Conservation (phyloP, 2,113 vertebrate genomes). For the Xiphias gladius region DNA sequence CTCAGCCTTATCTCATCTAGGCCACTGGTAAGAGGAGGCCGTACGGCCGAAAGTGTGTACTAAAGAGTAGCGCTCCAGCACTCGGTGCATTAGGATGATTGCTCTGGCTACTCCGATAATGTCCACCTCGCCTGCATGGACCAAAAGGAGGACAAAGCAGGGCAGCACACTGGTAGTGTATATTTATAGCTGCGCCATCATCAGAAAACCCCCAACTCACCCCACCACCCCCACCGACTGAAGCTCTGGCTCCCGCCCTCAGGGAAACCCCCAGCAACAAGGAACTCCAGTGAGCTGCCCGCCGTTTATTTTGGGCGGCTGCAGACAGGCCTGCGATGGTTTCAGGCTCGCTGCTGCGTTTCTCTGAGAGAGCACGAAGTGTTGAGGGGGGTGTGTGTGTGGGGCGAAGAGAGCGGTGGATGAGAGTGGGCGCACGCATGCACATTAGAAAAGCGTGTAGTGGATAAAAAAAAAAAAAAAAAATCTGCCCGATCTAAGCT, state of each 20-base stretch:
- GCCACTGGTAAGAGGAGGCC: constrained; percentile 10
- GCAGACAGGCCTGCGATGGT: constrained; percentile 57
- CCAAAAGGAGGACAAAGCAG: constrained; percentile 48
- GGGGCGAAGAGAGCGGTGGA: constrained; percentile 15
- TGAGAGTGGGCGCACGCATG: constrained; percentile 37
- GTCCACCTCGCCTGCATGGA: constrained; percentile 37
- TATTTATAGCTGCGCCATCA: constrained; percentile 82
- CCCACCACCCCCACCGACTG: constrained; percentile 41
- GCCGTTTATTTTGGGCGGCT: constrained; percentile 76
- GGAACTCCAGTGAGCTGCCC: constrained; percentile 73
- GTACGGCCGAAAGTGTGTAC: neutral
- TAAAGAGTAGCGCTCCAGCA: constrained; percentile 8
- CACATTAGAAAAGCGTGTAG: constrained; percentile 36
- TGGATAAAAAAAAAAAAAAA: constrained; percentile 55
- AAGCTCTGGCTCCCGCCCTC: constrained; percentile 67
- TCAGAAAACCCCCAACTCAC: constrained; percentile 75
- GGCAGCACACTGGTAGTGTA: constrained; percentile 39
- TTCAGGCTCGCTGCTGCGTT: constrained; percentile 50
- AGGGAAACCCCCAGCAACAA: constrained; percentile 86
- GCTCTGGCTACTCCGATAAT: constrained; percentile 54
- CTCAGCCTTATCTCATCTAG: constrained; percentile 27
- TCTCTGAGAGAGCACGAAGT: constrained; percentile 41
- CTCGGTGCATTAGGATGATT: constrained; percentile 69
- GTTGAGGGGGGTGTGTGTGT: neutral
- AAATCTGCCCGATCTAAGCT: constrained; percentile 53